Percentiles rank a stretch among this genome's conserved stretches.
phyloP scores from a whole-genome alignment of 2,888 invertebrate species.

The Drosophila pegasa region DNA sequence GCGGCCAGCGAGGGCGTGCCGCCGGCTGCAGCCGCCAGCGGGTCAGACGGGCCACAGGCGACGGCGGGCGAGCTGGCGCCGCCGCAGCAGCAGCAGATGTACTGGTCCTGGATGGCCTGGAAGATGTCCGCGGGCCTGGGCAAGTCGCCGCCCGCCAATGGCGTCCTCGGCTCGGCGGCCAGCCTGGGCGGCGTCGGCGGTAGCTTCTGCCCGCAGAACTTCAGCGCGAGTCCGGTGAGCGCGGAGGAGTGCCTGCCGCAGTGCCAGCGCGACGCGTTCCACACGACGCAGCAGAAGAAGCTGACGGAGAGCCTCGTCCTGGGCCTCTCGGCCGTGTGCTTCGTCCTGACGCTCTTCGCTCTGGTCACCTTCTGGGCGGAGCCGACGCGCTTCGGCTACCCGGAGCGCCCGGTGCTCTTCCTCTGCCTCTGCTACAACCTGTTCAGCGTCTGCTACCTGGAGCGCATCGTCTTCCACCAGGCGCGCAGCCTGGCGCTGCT shows the following conservation, averaged over 20 bases:
- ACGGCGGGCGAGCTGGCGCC: conserved; percentile 29
- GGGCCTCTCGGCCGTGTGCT: conserved; percentile 91
- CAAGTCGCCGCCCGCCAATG: conserved; percentile 43
- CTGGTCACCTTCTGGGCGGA: conserved; percentile 95
- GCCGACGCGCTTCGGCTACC: conserved; percentile 95
- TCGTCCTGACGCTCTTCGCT: conserved; percentile 93
- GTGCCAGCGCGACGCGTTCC: conserved; percentile 89
- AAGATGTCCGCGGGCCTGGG: conserved; percentile 74
- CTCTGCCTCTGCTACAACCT: conserved; percentile 94
- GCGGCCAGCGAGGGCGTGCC: conserved; percentile 5
- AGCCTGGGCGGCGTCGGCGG: conserved; percentile 19
- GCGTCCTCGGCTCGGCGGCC: background rate
- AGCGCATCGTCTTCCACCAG: conserved; percentile 87
- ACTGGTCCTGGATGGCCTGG: conserved; percentile 83
- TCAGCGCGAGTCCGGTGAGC: conserved; percentile 85
- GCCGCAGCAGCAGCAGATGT: conserved; percentile 65
- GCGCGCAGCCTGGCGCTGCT: conserved; percentile 77
- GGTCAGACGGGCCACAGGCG: too few species aligned
- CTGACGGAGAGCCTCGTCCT: conserved; percentile 91
- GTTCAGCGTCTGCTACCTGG: conserved; percentile 90
- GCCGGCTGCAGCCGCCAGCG: conserved; percentile 2
- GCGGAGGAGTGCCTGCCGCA: conserved; percentile 87
- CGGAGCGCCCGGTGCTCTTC: conserved; percentile 96
- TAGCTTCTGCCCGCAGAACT: conserved; percentile 86
- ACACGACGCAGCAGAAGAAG: conserved; percentile 88